Base-by-base conservation (phyloP, 2,888 invertebrate genomes). In the Rhaphigaster nebulosa region DNA sequence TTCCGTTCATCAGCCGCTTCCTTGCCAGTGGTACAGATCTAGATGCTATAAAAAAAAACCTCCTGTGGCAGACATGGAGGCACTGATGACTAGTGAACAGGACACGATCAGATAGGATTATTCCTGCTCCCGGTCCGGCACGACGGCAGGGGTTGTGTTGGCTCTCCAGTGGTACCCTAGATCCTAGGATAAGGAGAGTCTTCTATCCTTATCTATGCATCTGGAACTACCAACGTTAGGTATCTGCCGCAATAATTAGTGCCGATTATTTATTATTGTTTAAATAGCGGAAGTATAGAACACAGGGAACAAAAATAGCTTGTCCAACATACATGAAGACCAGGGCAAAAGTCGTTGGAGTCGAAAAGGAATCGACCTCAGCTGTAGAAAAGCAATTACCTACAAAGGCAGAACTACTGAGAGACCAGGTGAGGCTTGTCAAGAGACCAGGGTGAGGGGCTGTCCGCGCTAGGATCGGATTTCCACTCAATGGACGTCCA, bases 51-150 rank as follows among this genome's bases (percentile, higher is more conserved):
- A 23, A 76, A 76, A 65, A 76, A 38, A 76, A 65, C n/a, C 70
- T 38, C 34, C 70, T 34, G 70, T 20, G 84, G 20, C 45, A 84
- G 84, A 84, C 84, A 84, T 76, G 84, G 45, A 50, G 84, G 45
- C 84, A 84, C 84, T 50, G 84, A 84, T 84, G 84, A 84, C 84
- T 84, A 84, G 84, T 84, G 84, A 84, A 84, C 84, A 84, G 45
- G 84, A 84, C 45, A 84, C 45, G 84, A 84, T 84, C 84, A 84
- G 84, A 84, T 84, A 84, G 45, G 84, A 84, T 84, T 41, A 84
- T 50, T 84, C 45, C 45, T n/a, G 84, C 45, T 41, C n/a, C 84
- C 15, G n/a, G 84, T 45, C 45, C 38, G 45, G 84, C 84, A 84
- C 84, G 84, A 45, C 45, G 84, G 84, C 20, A 45, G n/a, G 84